Evolutionary conservation across 2,113 vertebrate genomes (phyloP), one percentile per base, ranked within the genome.

Genomic region (Ifrita kowaldi): DNA sequence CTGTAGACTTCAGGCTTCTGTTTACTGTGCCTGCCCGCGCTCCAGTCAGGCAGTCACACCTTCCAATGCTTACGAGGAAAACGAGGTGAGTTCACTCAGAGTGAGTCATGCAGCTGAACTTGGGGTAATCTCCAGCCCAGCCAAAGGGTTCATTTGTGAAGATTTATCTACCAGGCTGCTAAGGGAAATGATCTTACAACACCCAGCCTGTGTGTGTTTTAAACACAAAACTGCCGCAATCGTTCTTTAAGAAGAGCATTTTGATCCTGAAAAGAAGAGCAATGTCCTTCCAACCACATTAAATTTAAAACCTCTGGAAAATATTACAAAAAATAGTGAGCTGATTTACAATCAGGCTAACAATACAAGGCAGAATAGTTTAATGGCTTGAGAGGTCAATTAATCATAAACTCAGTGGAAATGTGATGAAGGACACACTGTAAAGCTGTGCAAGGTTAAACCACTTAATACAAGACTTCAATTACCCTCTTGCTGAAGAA

Each of bases 381-480:
- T 95, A 91, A 85, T 65, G 50, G 21, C 83, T 91, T 84, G 53
- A 88, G 69, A 83, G 68, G 68, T 69, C 18, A 88, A 28, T 94
- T 78, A 92, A 93, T 95, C 73, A 89, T 84, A 85, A 91, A 76
- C n/a, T 81, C 28, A 32, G 12, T 80, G 75, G 71, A 78, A 90
- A 55, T 33, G 9, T 59, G n/a, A 74, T 37, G 59, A 84, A 90
- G 74, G 83, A 89, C 77, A 64, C 6, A 53, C n/a, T 57, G 11
- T 79, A 81, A 95, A 96, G 8, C 28, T 68, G 10, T 68, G 21
- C n/a, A 96, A 94, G 56, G 47, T 89, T 60, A 93, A 96, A 88
- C 0, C 8, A 68, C 41, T 89, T 84, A 70, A 69, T 35, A 30
- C 2, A 30, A 82, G 18, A 28, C 15, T 83, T 52, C 26, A 68